Evolutionary conservation across 2,113 vertebrate species (phyloP).

Genomic region (Lampris incognitus): DNA sequence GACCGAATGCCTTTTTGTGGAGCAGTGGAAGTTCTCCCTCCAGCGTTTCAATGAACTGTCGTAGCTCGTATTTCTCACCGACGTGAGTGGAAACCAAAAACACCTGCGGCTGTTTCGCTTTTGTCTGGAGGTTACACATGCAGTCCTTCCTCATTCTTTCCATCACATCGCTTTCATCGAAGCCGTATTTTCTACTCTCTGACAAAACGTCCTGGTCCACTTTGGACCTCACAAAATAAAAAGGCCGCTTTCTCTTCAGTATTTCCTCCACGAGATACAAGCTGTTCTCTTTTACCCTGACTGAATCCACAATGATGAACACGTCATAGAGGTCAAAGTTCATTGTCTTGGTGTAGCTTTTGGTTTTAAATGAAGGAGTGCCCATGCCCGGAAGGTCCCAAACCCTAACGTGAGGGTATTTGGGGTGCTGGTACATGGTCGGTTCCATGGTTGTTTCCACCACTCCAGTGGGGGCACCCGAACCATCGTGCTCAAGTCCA

Average conservation of each 20-base stretch:
- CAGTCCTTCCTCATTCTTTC: slow-evolving; percentile 5
- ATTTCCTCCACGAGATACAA: slow-evolving; percentile 12
- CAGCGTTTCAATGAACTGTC: neutral
- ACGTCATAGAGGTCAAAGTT: slow-evolving; percentile 17
- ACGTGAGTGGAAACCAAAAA: slow-evolving; percentile 2
- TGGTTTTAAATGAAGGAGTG: slow-evolving; percentile 3
- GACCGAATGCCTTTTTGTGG: neutral
- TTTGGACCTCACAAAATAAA: slow-evolving; percentile 76
- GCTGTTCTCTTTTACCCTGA: no score
- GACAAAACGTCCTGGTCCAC: slow-evolving; percentile 46
- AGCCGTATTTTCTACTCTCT: slow-evolving; percentile 2
- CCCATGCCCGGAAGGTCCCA: slow-evolving; percentile 27
- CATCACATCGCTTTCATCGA: neutral
- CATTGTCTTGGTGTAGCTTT: slow-evolving; percentile 1
- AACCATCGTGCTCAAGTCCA: neutral
- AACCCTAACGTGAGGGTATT: neutral
- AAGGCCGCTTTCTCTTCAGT: slow-evolving; percentile 44
- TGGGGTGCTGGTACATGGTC: slow-evolving; percentile 11
- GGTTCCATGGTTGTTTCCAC: slow-evolving; percentile 9
- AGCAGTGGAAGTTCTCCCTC: neutral
- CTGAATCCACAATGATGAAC: slow-evolving; percentile 8
- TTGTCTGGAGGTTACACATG: neutral
- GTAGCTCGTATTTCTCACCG: neutral
- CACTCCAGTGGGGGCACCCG: slow-evolving; percentile 4
- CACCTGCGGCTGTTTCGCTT: neutral